Evolutionary conservation across 2,113 vertebrate species (phyloP), one percentile per base, ranked within the genome.

Genomic region (Tetraodon nigroviridis): DNA sequence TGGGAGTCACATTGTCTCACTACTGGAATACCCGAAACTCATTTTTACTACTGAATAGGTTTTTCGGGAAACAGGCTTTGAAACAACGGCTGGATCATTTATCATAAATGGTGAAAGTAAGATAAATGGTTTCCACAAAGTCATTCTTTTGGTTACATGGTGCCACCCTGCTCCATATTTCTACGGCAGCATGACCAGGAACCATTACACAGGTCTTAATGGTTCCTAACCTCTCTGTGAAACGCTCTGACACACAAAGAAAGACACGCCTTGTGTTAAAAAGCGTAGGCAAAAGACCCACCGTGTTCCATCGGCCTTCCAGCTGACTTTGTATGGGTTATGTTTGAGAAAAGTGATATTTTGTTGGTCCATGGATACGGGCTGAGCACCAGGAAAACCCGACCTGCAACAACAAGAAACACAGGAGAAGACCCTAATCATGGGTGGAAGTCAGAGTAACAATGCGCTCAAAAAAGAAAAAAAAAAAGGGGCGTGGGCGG

Each of bases 241-340:
- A 12, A 37, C 12, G 32, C 2, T 6, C 24, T 27, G 24, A 27
- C 24, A 27, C 24, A 27, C 5, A 27, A 27, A 27, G 24, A 27
- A 68, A 70, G 61, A 71, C 59, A 57, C 24, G 5, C 24, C 32
- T 10, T 37, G 32, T 37, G 4, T 37, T 8, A 10, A 37, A 1
- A 37, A 11, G 29, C 29, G 5, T 32, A 12, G 1, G 12, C 8
- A 37, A 37, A 3, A 37, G 32, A 92, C 94, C 88, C 87, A 99
- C 97, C 96, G 92, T 71, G 95, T 98, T 64, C 97, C 97, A 51
- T 99, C 97, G 65, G 97, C 97, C 90, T 99, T 99, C 96, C 97
- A 99, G 91, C 96, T 99, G 88, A 98, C 97, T 93, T 97, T 99
- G 84, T 98, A 99, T 18, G 92, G 91, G 63, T 95, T 98, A 86